Conservation (phyloP, 2,113 vertebrate species). For the Thunnus maccoyii region DNA sequence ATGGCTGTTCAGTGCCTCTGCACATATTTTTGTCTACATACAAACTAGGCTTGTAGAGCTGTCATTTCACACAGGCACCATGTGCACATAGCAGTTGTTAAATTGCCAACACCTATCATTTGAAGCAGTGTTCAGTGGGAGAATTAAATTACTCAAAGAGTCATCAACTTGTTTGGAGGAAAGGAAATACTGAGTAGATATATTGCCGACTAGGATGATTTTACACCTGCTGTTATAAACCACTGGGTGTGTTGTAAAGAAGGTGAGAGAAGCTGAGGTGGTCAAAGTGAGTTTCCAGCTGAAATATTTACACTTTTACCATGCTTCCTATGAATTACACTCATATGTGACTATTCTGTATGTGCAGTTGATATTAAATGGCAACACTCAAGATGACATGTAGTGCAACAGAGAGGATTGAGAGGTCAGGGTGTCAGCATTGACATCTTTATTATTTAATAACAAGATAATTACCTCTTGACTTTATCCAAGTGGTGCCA, state of each 20-base stretch:
- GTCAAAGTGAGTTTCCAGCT: no score
- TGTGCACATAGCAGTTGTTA: background rate
- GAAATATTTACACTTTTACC: no score
- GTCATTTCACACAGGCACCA: background rate
- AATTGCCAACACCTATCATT: slow-evolving; percentile 13
- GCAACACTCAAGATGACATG: no score
- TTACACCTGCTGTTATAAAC: no score
- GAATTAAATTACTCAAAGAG: background rate
- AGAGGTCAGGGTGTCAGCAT: background rate
- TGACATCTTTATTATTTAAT: background rate
- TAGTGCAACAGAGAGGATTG: background rate
- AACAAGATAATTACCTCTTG: background rate
- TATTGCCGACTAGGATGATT: no score
- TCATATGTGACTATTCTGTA: no score
- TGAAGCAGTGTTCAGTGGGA: background rate
- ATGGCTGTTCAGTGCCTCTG: background rate
- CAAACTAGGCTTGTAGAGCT: background rate
- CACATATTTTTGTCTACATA: slow-evolving; percentile 1
- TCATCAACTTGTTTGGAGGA: background rate
- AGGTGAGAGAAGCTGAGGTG: no score
- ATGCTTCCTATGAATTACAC: no score
- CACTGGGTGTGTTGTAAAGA: no score
- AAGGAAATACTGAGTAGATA: background rate
- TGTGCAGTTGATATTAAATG: no score
- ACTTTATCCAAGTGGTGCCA: background rate